These are phyloP conservation scores for Thysanoteuthis rhombus DNA, from an alignment of 2,888 invertebrate species.

Conservation along the genomic window DNA sequence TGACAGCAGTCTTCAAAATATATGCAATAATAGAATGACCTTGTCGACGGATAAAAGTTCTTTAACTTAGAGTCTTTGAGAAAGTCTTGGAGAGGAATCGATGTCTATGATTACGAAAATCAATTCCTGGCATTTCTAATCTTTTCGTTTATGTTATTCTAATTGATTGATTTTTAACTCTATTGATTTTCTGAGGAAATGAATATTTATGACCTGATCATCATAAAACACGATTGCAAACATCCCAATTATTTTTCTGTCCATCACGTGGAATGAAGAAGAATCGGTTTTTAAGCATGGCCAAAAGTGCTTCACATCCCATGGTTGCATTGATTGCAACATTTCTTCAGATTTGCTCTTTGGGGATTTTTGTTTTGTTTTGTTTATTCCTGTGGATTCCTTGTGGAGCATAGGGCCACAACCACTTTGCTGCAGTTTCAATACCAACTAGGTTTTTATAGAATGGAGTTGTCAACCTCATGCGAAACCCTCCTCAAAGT, in stretches of 20 bases:
- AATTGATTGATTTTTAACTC: not conserved
- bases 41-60: not conserved
- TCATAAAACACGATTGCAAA: not conserved
- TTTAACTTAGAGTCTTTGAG: not conserved
- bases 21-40: not conserved
- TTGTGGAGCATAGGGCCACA: too few relatives aligned
- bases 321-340: not conserved
- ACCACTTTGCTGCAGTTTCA: too few relatives aligned
- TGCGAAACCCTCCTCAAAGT: too few relatives aligned
- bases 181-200: not conserved
- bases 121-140: not conserved
- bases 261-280: not conserved
- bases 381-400: too few relatives aligned
- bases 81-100: not conserved
- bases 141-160: not conserved
- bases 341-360: too few relatives aligned
- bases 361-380: too few relatives aligned
- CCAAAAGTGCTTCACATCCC: not conserved
- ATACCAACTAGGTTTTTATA: too few relatives aligned
- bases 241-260: not conserved
- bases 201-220: not conserved
- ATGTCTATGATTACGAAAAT: not conserved
- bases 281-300: not conserved
- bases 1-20: not conserved
- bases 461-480: too few relatives aligned